These are phyloP conservation scores for Furnarius figulus DNA, from an alignment of 2,113 vertebrate genomes.

Conservation along the genomic window DNA sequence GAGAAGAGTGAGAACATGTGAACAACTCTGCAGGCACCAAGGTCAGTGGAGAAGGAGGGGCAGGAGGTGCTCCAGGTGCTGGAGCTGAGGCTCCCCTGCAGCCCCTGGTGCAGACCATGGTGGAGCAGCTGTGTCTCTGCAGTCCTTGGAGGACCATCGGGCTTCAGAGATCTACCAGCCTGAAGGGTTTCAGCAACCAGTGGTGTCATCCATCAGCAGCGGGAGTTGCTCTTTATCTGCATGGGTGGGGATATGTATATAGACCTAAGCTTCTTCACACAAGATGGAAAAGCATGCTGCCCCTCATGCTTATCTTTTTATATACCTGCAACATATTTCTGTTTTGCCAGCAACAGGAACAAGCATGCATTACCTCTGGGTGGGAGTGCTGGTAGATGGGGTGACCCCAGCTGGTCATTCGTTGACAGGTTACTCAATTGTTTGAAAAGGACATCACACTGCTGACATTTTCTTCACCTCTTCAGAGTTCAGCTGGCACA, in stretches of 20 bases:
- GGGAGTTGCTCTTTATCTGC: background rate
- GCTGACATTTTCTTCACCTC: background rate
- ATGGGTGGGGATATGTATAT: rapidly evolving
- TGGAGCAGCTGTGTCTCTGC: too few relatives aligned
- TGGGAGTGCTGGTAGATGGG: background rate
- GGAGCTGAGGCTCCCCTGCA: too few relatives aligned
- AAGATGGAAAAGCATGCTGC: background rate
- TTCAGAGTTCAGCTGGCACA: background rate
- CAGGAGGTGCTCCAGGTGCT: too few relatives aligned
- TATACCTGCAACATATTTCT: background rate
- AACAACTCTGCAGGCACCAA: too few relatives aligned
- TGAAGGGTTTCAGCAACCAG: background rate
- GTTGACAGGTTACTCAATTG: background rate
- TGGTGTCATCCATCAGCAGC: background rate
- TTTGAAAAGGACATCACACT: background rate
- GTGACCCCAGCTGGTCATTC: background rate
- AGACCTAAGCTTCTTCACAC: background rate
- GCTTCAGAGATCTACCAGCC: too few relatives aligned
- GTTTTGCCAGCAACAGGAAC: background rate
- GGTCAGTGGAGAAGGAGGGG: too few relatives aligned
- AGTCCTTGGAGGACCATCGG: too few relatives aligned
- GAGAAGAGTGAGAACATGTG: too few relatives aligned
- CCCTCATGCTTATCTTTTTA: background rate
- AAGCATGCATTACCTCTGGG: background rate
- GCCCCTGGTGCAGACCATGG: too few relatives aligned